A percentile compares a stretch with the other conserved stretches of the same genome.
Conservation (phyloP, 2,113 vertebrate genomes). For the Salvelinus alpinus region DNA sequence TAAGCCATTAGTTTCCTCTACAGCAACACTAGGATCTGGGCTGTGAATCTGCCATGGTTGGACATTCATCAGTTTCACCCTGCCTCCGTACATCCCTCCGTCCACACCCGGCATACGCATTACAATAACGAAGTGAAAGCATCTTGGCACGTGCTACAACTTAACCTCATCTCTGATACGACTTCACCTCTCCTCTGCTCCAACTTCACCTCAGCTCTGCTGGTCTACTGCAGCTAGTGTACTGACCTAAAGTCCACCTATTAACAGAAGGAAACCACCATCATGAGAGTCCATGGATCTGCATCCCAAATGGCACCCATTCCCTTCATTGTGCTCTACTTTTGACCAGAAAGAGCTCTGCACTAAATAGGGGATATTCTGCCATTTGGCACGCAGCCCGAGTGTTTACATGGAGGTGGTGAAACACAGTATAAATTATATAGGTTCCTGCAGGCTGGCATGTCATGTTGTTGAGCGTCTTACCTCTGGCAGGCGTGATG, state of each 20-base stretch:
- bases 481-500: conserved; percentile 54
- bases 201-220: too few species aligned
- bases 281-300: too few species aligned
- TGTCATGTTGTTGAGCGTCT: conserved; percentile 52
- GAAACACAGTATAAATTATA: conserved; percentile 77
- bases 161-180: too few species aligned
- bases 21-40: conserved; percentile 84
- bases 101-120: conserved; percentile 31
- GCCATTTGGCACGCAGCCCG: too few species aligned
- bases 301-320: too few species aligned
- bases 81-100: conserved; percentile 49
- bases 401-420: conserved; percentile 52
- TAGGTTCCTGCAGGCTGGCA: conserved; percentile 60
- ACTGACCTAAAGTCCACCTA: too few species aligned
- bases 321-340: too few species aligned
- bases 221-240: too few species aligned
- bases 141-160: background rate
- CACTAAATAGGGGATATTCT: too few species aligned
- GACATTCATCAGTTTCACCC: conserved; percentile 82
- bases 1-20: conserved; percentile 86
- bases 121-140: conserved; percentile 41
- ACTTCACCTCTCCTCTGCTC: too few species aligned
- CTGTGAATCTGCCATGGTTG: conserved; percentile 86
- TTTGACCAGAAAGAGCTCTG: too few species aligned
- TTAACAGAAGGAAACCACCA: too few species aligned